Conservation (phyloP, 35 echinoderm and acorn worm genomes). For the Strongylocentrotus purpuratus region DNA sequence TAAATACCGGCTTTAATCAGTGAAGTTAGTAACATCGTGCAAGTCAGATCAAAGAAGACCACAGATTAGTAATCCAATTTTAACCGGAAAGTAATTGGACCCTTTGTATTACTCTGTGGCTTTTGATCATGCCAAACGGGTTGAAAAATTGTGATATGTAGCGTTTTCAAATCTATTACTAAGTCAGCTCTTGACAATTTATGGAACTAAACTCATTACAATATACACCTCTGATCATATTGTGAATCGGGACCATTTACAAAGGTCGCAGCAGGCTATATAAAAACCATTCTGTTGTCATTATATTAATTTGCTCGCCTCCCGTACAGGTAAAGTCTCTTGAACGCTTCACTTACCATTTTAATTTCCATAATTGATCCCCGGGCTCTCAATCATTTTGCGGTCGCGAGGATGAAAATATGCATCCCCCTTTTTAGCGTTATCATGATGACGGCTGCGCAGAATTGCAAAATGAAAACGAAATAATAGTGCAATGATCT, state of each 20-base stretch:
- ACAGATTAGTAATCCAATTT: not conserved
- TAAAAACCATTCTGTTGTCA: too few species aligned
- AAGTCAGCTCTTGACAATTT: not conserved
- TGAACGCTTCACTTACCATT: conserved; percentile 2
- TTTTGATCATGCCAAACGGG: not conserved
- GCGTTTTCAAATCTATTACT: not conserved
- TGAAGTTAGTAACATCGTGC: not conserved
- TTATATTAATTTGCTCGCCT: not conserved
- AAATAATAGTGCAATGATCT: not conserved
- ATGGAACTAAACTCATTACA: not conserved
- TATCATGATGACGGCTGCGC: not conserved
- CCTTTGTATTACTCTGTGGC: not conserved
- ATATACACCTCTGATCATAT: too few species aligned
- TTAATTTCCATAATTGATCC: not conserved
- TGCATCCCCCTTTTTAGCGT: not conserved
- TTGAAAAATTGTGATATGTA: not conserved
- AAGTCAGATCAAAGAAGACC: not conserved
- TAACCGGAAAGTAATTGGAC: not conserved
- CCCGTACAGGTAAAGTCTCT: not conserved
- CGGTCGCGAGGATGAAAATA: not conserved
- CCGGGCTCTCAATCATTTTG: not conserved
- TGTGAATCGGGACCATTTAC: too few species aligned
- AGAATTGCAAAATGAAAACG: not conserved
- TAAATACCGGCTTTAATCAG: too few species aligned
- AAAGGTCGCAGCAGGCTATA: too few species aligned